Percentiles rank a stretch among this genome's conserved stretches.
Evolutionary conservation across 2,797 vertebrate genomes (phyloP).

Genomic region (Triplophysa yarkandensis): DNA sequence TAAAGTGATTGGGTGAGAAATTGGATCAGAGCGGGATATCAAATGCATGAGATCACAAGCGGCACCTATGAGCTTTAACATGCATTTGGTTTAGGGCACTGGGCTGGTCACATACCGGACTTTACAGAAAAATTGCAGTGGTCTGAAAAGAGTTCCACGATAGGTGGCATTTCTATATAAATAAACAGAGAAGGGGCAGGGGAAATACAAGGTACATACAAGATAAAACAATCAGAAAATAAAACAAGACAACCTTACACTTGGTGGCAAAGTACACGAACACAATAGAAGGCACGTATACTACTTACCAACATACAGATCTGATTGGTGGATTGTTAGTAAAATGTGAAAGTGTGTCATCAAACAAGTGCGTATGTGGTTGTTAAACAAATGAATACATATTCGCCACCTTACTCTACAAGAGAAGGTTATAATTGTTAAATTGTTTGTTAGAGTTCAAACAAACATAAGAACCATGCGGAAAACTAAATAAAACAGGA

Average conservation of each 20-base stretch:
- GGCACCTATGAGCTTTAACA: constrained; percentile 70
- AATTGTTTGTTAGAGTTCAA: constrained; percentile 26
- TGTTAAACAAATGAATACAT: constrained; percentile 4
- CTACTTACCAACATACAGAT: background rate
- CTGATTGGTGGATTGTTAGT: background rate
- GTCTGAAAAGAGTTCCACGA: constrained; percentile 62
- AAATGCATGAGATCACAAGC: constrained; percentile 60
- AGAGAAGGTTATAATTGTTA: constrained; percentile 46
- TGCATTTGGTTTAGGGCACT: constrained; percentile 58
- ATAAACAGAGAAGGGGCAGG: constrained; percentile 53
- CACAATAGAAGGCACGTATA: background rate
- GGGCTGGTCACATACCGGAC: constrained; percentile 61
- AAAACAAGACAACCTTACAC: constrained; percentile 28
- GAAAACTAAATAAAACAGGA: constrained; percentile 54
- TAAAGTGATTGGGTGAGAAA: constrained; percentile 33
- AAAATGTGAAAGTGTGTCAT: background rate
- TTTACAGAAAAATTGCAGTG: constrained; percentile 62
- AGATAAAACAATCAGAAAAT: constrained; percentile 29
- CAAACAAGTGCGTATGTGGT: background rate
- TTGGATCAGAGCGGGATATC: constrained; percentile 41
- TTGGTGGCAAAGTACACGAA: constrained; percentile 37
- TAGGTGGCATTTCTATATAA: constrained; percentile 58
- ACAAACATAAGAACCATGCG: background rate
- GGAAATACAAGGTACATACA: constrained; percentile 38
- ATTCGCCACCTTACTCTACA: constrained; percentile 39